phyloP scores from a whole-genome alignment of 2,113 vertebrate genomes.

The Diphyllodes magnificus region DNA sequence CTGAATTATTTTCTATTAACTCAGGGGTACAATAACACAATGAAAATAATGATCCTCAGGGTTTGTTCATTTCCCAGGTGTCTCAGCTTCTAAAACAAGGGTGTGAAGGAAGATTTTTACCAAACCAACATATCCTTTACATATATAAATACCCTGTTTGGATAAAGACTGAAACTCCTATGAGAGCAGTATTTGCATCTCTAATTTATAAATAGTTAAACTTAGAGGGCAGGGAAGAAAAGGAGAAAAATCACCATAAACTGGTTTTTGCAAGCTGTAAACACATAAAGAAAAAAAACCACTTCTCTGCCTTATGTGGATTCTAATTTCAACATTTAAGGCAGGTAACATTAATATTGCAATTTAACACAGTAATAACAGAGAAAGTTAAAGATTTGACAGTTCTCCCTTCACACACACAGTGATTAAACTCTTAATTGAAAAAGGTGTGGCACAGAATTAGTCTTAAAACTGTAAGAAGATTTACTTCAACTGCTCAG shows the following conservation, averaged over 20 bases:
- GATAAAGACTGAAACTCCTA: neutral
- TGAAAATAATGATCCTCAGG: neutral
- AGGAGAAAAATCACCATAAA: neutral
- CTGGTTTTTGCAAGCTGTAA: neutral
- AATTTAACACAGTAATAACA: neutral
- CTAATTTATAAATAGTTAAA: neutral
- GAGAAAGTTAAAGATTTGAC: neutral
- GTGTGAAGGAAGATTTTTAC: neutral
- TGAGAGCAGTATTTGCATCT: neutral
- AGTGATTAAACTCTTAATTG: neutral
- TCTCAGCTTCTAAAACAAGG: neutral
- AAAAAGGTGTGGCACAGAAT: constrained; percentile 12
- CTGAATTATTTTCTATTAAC: neutral
- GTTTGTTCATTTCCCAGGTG: neutral
- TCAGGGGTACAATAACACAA: neutral
- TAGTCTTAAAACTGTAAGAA: constrained; percentile 6
- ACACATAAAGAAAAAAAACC: neutral
- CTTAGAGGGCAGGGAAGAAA: neutral
- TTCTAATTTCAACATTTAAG: neutral
- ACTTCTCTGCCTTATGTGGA: neutral
- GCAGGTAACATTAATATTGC: neutral
- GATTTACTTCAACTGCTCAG: neutral
- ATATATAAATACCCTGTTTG: neutral
- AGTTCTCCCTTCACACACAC: neutral
- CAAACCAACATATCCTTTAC: neutral